phyloP scores from a whole-genome alignment of 1,140 invertebrate genomes.

The Carposina sasakii region DNA sequence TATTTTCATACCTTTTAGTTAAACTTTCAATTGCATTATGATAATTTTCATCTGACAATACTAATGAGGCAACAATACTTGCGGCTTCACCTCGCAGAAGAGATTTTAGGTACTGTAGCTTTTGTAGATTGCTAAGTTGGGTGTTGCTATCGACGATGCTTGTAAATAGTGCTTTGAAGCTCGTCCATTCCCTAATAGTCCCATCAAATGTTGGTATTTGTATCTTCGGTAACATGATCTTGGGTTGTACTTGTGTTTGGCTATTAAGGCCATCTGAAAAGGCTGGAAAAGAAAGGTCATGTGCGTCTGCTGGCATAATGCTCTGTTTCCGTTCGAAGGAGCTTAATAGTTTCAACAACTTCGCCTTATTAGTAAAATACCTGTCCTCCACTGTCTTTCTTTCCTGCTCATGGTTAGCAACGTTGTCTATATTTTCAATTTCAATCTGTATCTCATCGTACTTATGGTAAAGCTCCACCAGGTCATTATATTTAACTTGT shows the following conservation, averaged over 20 bases:
- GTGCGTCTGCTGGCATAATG: too few relatives aligned
- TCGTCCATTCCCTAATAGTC: constrained; percentile 16
- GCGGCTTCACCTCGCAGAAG: neutral
- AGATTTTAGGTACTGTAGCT: constrained; percentile 5
- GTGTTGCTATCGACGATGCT: constrained; percentile 9
- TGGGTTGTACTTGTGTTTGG: neutral
- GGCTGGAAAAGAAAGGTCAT: too few relatives aligned
- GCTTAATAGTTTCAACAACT: too few relatives aligned
- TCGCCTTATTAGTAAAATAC: neutral
- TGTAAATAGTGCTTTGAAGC: constrained; percentile 17
- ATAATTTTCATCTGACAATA: constrained; percentile 13
- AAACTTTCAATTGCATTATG: constrained; percentile 9
- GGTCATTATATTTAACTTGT: neutral
- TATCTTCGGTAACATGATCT: constrained; percentile 12
- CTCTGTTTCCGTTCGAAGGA: too few relatives aligned
- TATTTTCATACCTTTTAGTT: constrained; percentile 14
- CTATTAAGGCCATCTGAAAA: too few relatives aligned
- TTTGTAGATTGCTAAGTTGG: constrained; percentile 14
- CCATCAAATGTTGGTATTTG: constrained; percentile 14
- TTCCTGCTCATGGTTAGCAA: neutral
- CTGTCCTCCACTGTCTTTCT: neutral
- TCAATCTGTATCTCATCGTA: neutral
- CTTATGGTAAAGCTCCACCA: neutral
- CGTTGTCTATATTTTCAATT: neutral
- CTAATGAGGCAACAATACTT: constrained; percentile 1